A percentile compares a stretch with the other conserved stretches of the same genome.
Conservation (phyloP, 2,113 vertebrate genomes). For the Cololabis saira region DNA sequence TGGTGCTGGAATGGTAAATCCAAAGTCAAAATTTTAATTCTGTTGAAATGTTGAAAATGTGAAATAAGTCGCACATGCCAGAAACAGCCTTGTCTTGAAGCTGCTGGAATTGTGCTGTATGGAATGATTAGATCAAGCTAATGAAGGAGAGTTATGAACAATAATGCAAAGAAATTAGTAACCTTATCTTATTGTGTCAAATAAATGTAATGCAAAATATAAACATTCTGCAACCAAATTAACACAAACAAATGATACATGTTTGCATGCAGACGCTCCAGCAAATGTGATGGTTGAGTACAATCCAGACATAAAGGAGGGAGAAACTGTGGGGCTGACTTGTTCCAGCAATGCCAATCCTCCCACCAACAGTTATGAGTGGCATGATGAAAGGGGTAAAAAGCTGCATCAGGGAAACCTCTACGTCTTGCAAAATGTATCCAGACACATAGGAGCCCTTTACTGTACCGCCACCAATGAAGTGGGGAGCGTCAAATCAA, state of each 20-base stretch:
- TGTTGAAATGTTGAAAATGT: too few species aligned
- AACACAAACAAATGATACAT: not conserved
- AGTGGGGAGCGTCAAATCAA: conserved; percentile 50
- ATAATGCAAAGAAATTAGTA: too few species aligned
- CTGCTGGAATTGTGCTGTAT: too few species aligned
- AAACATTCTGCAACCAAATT: not conserved
- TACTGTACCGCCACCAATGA: conserved; percentile 70
- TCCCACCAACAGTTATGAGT: conserved; percentile 50
- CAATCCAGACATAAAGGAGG: conserved; percentile 52
- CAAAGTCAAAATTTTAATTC: too few species aligned
- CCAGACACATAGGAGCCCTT: conserved; percentile 51
- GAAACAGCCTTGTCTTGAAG: too few species aligned
- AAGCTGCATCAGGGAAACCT: conserved; percentile 19
- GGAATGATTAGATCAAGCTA: too few species aligned
- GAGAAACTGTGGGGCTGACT: conserved; percentile 48
- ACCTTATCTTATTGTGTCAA: too few species aligned
- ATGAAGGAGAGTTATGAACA: too few species aligned
- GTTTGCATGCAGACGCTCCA: conserved; percentile 63
- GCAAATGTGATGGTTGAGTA: conserved; percentile 48
- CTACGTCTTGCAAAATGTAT: conserved; percentile 33
- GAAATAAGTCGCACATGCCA: too few species aligned
- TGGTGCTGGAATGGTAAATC: too few species aligned
- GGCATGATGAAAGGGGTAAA: conserved; percentile 42
- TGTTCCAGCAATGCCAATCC: conserved; percentile 73
- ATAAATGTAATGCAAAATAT: too few species aligned